phyloP scores from a whole-genome alignment of 2,113 vertebrate genomes.

The Synchiropus splendidus region DNA sequence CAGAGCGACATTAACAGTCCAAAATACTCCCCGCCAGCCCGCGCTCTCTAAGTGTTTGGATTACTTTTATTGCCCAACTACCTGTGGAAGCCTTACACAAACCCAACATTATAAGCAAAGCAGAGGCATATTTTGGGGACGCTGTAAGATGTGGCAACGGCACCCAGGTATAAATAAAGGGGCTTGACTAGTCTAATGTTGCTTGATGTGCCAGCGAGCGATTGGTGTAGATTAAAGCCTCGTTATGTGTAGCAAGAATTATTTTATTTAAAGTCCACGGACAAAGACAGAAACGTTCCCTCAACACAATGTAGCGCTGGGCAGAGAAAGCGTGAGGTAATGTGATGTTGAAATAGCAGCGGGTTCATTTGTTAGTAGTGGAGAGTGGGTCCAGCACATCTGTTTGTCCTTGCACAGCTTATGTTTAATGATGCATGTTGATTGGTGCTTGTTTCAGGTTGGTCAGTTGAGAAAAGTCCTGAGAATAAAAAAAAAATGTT shows the following conservation, averaged over 20 bases:
- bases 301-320: too few relatives aligned
- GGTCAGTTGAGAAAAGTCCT: too few relatives aligned
- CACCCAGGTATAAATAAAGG: conserved; percentile 46
- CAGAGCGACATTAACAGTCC: conserved; percentile 38
- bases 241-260: conserved; percentile 24
- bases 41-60: conserved; percentile 24
- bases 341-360: too few relatives aligned
- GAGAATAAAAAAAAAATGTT: too few relatives aligned
- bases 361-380: too few relatives aligned
- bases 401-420: too few relatives aligned
- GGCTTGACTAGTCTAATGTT: conserved; percentile 39
- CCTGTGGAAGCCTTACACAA: conserved; percentile 39
- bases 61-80: conserved; percentile 41
- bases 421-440: too few relatives aligned
- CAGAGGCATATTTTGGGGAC: conserved; percentile 16
- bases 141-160: conserved; percentile 40
- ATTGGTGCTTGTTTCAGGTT: too few relatives aligned
- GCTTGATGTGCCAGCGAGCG: conserved; percentile 20
- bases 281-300: too few relatives aligned
- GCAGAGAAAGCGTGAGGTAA: too few relatives aligned
- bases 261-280: not conserved
- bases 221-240: conserved; percentile 42
- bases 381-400: too few relatives aligned
- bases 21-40: conserved; percentile 17
- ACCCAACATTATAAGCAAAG: conserved; percentile 23